Evolutionary conservation across 2,888 invertebrate species (phyloP), one percentile per base, ranked within the genome.

Genomic region (Drosophila setosimentum): DNA sequence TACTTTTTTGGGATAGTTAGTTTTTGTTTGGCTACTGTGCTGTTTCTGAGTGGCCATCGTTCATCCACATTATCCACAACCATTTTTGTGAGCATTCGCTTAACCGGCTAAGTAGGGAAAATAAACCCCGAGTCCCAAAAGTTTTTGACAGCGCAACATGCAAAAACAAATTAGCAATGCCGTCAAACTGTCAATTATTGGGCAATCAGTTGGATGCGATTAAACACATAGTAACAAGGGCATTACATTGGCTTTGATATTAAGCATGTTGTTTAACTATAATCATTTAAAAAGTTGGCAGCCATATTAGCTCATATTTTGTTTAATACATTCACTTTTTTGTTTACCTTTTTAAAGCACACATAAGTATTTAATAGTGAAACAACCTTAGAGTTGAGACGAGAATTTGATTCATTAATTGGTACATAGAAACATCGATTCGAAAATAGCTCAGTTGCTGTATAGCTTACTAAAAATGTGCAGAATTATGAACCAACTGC

Each of bases 111-210:
- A 71, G 54, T 48, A 21, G 32, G 42, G 21, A 35, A 59, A 33
- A 49, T 24, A 42, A 54, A 53, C 67, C 55, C 66, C 68, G 59
- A 58, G 29, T 42, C 24, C 45, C 18, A 50, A 76, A 91, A 89
- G 65, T 88, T 90, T 88, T 71, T 86, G 88, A 89, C 89, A 91
- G 81, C 78, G 49, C 24, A 80, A 80, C 80, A 88, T 88, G 91
- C 77, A 86, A 78, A 84, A 90, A 79, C 86, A 88, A 89, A 90
- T 90, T 91, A 90, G 79, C 67, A 54, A 72, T 83, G 70, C 76
- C 80, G 88, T 89, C 89, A 91, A 80, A 74, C 82, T 89, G 90
- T 88, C 90, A 90, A 89, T 90, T 89, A 88, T 58, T 62, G 70
- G 63, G 61, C 75, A 80, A 91, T 91, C 89, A 85, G 80, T 80